Evolutionary conservation across 2,113 vertebrate species (phyloP).

Genomic region (Neogale vison): DNA sequence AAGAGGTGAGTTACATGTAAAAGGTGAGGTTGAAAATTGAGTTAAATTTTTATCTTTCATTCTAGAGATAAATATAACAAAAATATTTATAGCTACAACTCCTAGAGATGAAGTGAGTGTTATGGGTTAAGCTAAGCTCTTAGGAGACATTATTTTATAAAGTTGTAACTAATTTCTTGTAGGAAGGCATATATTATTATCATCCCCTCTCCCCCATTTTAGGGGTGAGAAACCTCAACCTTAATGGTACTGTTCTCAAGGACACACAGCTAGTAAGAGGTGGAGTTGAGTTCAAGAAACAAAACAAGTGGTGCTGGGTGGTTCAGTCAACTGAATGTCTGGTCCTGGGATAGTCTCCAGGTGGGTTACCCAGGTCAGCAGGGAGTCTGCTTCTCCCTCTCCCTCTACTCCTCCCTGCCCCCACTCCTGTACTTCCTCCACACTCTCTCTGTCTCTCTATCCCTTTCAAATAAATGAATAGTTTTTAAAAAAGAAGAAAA

Average conservation of each 20-base stretch:
- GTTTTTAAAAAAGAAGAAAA: no score
- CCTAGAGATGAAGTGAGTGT: not conserved
- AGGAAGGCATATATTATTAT: not conserved
- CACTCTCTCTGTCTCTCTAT: no score
- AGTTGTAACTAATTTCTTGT: not conserved
- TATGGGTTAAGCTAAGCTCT: not conserved
- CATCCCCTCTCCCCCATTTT: not conserved
- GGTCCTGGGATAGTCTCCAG: no score
- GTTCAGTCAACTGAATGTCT: no score
- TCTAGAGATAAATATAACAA: not conserved
- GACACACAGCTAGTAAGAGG: not conserved
- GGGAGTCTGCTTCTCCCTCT: no score
- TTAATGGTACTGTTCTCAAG: not conserved
- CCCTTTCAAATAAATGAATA: no score
- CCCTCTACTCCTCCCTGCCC: no score
- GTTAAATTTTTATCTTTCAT: not conserved
- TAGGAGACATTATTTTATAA: not conserved
- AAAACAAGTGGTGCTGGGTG: no score
- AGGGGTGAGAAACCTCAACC: not conserved
- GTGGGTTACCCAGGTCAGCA: no score
- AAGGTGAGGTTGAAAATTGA: not conserved
- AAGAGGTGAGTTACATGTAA: not conserved
- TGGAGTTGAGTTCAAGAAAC: not conserved
- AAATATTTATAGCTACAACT: not conserved
- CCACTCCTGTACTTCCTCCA: no score